Evolutionary conservation across 2,888 invertebrate genomes (phyloP).

Genomic region (Axea sp.): DNA sequence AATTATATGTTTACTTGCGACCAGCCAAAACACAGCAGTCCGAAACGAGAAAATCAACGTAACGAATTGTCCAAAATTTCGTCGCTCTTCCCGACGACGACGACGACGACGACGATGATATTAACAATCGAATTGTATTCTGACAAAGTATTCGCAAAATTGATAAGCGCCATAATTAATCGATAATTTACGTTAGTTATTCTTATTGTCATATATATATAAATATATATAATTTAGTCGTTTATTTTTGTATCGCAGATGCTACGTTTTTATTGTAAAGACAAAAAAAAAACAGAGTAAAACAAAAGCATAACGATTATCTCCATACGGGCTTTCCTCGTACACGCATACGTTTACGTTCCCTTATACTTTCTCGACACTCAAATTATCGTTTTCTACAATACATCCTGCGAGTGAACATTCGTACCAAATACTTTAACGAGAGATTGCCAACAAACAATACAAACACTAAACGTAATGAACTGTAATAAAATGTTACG

Average conservation of each 20-base stretch:
- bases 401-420: constrained; percentile 63
- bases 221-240: constrained; percentile 67
- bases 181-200: constrained; percentile 62
- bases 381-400: constrained; percentile 49
- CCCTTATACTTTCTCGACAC: constrained; percentile 63
- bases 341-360: constrained; percentile 53
- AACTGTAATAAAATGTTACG: constrained; percentile 75
- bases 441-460: constrained; percentile 66
- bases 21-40: constrained; percentile 64
- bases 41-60: constrained; percentile 29
- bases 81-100: constrained; percentile 15
- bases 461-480: constrained; percentile 68
- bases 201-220: constrained; percentile 58
- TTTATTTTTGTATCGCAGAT: constrained; percentile 76
- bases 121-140: constrained; percentile 60
- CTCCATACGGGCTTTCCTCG: constrained; percentile 64
- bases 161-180: constrained; percentile 64
- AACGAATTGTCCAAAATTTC: constrained; percentile 38
- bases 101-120: constrained; percentile 54
- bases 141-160: constrained; percentile 64
- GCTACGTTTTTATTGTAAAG: constrained; percentile 69
- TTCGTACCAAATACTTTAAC: constrained; percentile 75
- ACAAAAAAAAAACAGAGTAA: constrained; percentile 42
- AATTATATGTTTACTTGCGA: constrained; percentile 41
- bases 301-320: constrained; percentile 60